phyloP scores from a whole-genome alignment of 2,797 vertebrate genomes.

The Tinamus major region DNA sequence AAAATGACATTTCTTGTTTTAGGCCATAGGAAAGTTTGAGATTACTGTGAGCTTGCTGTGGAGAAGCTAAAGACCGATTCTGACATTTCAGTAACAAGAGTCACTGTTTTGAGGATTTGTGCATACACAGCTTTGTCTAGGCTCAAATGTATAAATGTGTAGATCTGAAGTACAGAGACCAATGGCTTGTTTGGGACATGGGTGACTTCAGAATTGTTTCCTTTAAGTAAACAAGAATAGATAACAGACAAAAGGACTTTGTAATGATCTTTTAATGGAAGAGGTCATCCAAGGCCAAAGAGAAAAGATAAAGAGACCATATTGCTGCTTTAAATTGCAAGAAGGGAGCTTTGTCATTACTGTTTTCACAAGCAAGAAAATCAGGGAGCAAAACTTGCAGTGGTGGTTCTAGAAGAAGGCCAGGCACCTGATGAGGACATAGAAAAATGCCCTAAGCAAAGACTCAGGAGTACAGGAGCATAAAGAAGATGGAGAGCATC shows the following conservation, averaged over 20 bases:
- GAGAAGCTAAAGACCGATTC: neutral
- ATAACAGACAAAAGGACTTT: neutral
- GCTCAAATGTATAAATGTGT: neutral
- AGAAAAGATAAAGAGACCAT: neutral
- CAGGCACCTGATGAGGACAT: neutral
- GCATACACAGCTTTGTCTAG: neutral
- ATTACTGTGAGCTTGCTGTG: neutral
- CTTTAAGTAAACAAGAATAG: neutral
- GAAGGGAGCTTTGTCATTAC: neutral
- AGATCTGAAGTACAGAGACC: neutral
- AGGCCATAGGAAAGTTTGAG: neutral
- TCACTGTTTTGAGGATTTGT: neutral
- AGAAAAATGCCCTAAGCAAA: neutral
- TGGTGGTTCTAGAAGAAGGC: neutral
- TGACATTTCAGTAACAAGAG: neutral
- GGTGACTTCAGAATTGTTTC: neutral
- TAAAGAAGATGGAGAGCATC: neutral
- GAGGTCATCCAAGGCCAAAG: neutral
- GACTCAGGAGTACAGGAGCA: neutral
- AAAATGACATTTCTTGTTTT: neutral
- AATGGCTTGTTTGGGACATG: neutral
- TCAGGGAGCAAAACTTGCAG: neutral
- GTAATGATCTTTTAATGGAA: conserved; percentile 2
- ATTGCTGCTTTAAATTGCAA: neutral
- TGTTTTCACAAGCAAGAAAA: neutral